Evolutionary conservation across 2,888 invertebrate genomes (phyloP), one percentile per base, ranked within the genome.

Genomic region (Cryptus viduatorius): DNA sequence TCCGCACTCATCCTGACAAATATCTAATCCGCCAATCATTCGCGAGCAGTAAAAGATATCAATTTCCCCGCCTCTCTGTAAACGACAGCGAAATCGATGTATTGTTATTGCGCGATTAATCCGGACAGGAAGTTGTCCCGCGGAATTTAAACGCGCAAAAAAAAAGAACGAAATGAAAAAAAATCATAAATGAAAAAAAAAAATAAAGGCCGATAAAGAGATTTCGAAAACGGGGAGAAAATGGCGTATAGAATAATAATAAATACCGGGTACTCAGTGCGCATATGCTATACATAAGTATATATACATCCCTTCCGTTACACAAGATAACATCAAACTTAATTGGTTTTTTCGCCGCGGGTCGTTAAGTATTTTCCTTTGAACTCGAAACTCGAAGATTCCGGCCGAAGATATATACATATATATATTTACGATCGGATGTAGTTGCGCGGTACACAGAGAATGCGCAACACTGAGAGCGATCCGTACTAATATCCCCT

Each of bases 391-490:
- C 56, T 56, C 56, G 56, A 24, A 56, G 56, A 56, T 19, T 56
- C 56, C 24, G 24, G 56, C 19, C n/a, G n/a, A n/a, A n/a, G n/a
- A n/a, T n/a, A 12, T 8, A 19, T 10, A 24, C 8, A 19, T 3
- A 10, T 56, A 56, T 53, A 53, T 56, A 56, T 56, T 56, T 24
- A 56, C 24, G 56, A 56, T 56, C 24, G 56, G 10, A 12, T 56
- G 56, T 56, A 56, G 56, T 10, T 56, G 10, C 56, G 24, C 10
- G 10, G 56, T 56, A 19, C 56, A 56, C 56, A 1, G 24, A 56
- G 56, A 44, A 16, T 59, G 67, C 44, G 61, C 59, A 65, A 59
- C 14, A 71, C 65, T n/a, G 10, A 19, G 19, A 76, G 46, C 56
- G 61, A 42, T 53, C 42, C 19, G 48, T 24, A 61, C 50, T 53